Evolutionary conservation across 2,113 vertebrate genomes (phyloP), one percentile per base, ranked within the genome.

Genomic region (Osmerus mordax): DNA sequence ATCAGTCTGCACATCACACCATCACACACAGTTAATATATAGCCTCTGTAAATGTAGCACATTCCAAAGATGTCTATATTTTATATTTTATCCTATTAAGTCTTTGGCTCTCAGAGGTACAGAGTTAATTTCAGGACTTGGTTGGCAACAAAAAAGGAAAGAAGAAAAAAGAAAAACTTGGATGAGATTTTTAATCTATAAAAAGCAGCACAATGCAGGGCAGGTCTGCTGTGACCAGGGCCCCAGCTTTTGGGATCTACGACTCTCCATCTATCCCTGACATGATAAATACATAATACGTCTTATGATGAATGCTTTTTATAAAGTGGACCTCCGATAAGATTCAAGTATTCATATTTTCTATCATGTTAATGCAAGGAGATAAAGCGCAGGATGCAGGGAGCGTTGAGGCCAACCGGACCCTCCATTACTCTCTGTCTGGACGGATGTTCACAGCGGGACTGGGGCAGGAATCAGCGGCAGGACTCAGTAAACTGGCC

Each of bases 221-320:
- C 76, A 52, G 76, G 56, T 67, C 70, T 87, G 80, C 80, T 81
- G 88, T 89, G 93, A 91, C 89, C 79, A 74, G 90, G 78, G 82
- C 86, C 28, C 69, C 66, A 67, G 91, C 87, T 93, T 95, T 95
- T 94, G 90, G 91, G 94, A 94, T 95, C 92, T 91, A 85, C 88
- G 89, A 87, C 87, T 87, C 89, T 87, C 92, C 91, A 93, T 94
- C 93, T 91, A 90, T 88, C 89, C 92, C 90, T 91, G 94, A 94
- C 92, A 92, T 94, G 95, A 96, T 96, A 96, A 95, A 96, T 96
- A 95, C 91, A 94, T 92, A 95, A 94, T 92, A 92, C 87, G 87
- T 93, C 88, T 91, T 89, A 95, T 96, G 95, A 98, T 97, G 94
- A 96, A 97, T 98, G 94, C 65, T 92, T 92, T 94, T 95, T 96